These are phyloP conservation scores for Himantopus leucocephalus DNA, from an alignment of 2,113 vertebrate species.

Conservation along the genomic window DNA sequence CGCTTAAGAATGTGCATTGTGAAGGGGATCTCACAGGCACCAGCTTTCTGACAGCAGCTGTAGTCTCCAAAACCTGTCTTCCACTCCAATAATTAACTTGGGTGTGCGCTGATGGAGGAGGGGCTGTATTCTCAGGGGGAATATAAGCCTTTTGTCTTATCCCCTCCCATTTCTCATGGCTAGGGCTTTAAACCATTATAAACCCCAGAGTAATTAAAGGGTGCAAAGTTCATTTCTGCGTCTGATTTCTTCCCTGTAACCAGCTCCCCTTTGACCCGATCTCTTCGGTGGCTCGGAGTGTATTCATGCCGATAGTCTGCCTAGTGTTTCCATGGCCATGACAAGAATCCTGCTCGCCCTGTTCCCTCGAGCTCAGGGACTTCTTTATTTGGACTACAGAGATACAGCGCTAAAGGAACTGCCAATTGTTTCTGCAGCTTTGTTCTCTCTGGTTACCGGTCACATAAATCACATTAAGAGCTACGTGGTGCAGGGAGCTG, in stretches of 20 bases:
- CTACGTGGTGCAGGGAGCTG: not conserved
- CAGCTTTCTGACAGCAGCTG: not conserved
- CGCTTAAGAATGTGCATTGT: not conserved
- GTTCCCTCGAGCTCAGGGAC: conserved; percentile 7
- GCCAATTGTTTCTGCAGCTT: not conserved
- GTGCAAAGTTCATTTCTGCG: conserved; percentile 30
- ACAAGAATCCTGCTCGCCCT: conserved; percentile 36
- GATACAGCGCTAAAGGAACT: not conserved
- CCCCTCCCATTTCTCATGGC: not conserved
- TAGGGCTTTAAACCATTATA: conserved; percentile 3
- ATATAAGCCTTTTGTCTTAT: not conserved
- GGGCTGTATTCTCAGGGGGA: not conserved
- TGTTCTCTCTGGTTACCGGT: not conserved
- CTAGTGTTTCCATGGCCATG: not conserved
- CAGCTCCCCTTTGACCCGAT: not conserved
- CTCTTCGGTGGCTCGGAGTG: not conserved
- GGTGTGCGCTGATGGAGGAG: not conserved
- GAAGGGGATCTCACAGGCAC: not conserved
- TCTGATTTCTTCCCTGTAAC: not conserved
- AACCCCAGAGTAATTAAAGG: not conserved
- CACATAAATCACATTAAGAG: not conserved
- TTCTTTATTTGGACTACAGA: conserved; percentile 3
- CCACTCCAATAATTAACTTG: not conserved
- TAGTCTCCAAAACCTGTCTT: not conserved
- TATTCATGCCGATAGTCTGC: not conserved